Base-by-base conservation (phyloP, 2,888 invertebrate species). In the Auanema freiburgensis region DNA sequence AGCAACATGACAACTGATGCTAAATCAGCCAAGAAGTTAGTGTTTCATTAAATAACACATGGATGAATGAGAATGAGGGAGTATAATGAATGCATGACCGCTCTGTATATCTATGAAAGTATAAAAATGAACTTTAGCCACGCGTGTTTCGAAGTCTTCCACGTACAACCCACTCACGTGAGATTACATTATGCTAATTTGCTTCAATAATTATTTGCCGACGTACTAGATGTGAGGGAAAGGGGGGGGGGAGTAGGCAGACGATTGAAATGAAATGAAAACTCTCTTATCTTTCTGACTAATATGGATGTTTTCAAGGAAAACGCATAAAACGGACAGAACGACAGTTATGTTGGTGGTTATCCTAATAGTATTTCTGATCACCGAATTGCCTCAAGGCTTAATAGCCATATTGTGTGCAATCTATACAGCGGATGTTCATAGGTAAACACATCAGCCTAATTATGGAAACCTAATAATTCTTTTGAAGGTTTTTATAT, bases 321-420 rank as follows among this genome's bases (percentile, higher is more conserved):
- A 72, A 43, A 62, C 61, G 10, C 59, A 62, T 33, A 66, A 60
- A 16, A 63, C 79, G 8, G 82, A 90, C 83, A 88, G 90, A 71
- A 90, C 91, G 70, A 91, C 91, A 1, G 86, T 90, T 42, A 90
- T 90, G 83, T 85, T 91, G 46, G 90, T 91, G 60, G 89, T 89
- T 0, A 90, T 91, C n/a, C 90, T 91, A 10, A 86, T 90, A 50
- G 87, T 91, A 61, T 91, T 91, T 84, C 86, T 91, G 51, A 82
- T 91, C 5, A 91, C 90, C 76, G 91, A 91, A 83, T 86, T 89
- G 58, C 91, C 91, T 2, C 77, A 77, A 64, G 77, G 77, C 42
- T 63, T 79, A n/a, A 73, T 81, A 21, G 74, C 79, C 42, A 79
- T 81, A 18, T 62, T 81, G 8, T 75, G 74, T 52, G 80, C 80